Evolutionary conservation across 1,140 invertebrate species (phyloP).

Genomic region (Papilio polyxenes): DNA sequence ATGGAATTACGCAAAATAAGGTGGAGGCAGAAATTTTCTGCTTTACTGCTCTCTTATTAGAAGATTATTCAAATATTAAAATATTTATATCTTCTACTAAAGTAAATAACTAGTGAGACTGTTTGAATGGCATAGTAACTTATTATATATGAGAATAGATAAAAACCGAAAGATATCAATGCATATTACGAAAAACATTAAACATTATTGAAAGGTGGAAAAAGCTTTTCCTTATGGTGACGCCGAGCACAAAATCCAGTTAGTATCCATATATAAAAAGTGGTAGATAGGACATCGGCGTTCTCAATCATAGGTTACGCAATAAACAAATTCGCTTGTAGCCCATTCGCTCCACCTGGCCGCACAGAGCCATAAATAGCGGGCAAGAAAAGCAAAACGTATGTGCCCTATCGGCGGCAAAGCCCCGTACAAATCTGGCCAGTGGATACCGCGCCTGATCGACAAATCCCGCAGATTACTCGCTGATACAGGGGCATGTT

Average conservation of each 20-base stretch:
- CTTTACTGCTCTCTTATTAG: too few relatives aligned
- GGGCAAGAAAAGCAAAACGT: constrained; percentile 74
- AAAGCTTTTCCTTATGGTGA: not conserved
- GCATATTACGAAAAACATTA: not conserved
- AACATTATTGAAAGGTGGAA: not conserved
- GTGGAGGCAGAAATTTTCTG: not conserved
- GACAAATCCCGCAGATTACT: constrained; percentile 78
- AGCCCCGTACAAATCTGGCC: constrained; percentile 74
- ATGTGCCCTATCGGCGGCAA: constrained; percentile 68
- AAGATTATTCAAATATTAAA: too few relatives aligned
- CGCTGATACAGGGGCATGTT: constrained; percentile 77
- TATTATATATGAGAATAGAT: too few relatives aligned
- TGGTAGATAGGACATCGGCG: not conserved
- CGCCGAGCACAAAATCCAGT: not conserved
- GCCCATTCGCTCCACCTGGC: constrained; percentile 56
- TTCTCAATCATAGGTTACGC: constrained; percentile 47
- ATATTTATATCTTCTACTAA: too few relatives aligned
- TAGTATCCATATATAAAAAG: not conserved
- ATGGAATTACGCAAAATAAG: not conserved
- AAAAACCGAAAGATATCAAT: too few relatives aligned
- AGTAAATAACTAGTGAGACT: too few relatives aligned
- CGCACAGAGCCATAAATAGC: constrained; percentile 67
- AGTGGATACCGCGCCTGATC: constrained; percentile 74
- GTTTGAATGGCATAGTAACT: too few relatives aligned
- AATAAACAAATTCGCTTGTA: constrained; percentile 53